These are phyloP conservation scores for Hyles vespertilio DNA, from an alignment of 1,140 invertebrate species.

Conservation along the genomic window DNA sequence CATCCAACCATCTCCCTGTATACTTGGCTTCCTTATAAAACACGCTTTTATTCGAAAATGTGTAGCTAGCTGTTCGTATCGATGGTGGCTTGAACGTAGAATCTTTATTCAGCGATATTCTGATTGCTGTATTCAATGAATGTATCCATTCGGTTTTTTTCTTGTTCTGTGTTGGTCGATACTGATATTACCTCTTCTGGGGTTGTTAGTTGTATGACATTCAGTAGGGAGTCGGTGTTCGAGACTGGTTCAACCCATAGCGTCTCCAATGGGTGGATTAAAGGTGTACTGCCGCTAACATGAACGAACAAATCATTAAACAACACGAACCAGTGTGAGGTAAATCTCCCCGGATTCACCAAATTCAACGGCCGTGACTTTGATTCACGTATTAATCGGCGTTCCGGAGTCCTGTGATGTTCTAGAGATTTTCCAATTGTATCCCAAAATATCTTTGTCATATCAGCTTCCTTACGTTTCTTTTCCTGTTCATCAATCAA, in stretches of 20 bases:
- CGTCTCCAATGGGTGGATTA: conserved; percentile 81
- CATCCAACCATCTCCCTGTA: conserved; percentile 85
- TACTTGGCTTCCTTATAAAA: conserved; percentile 88
- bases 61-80: conserved; percentile 82
- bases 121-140: conserved; percentile 80
- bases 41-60: conserved; percentile 82
- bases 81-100: conserved; percentile 79
- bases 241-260: conserved; percentile 85
- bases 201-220: conserved; percentile 82
- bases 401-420: conserved; percentile 79
- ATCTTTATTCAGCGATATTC: conserved; percentile 75
- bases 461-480: conserved; percentile 80
- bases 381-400: conserved; percentile 87
- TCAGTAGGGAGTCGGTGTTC: conserved; percentile 74
- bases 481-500: conserved; percentile 79
- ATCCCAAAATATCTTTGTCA: conserved; percentile 87
- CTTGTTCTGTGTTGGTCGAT: conserved; percentile 78
- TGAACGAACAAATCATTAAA: conserved; percentile 86
- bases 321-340: conserved; percentile 85
- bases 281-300: conserved; percentile 78
- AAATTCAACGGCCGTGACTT: conserved; percentile 82
- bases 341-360: conserved; percentile 80
- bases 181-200: conserved; percentile 87
- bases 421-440: conserved; percentile 81
- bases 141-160: conserved; percentile 90